A percentile compares a stretch with the other conserved stretches of the same genome.
These are phyloP conservation scores for Poeciliopsis presidionis DNA, from an alignment of 2,797 vertebrate genomes.

Conservation along the genomic window DNA sequence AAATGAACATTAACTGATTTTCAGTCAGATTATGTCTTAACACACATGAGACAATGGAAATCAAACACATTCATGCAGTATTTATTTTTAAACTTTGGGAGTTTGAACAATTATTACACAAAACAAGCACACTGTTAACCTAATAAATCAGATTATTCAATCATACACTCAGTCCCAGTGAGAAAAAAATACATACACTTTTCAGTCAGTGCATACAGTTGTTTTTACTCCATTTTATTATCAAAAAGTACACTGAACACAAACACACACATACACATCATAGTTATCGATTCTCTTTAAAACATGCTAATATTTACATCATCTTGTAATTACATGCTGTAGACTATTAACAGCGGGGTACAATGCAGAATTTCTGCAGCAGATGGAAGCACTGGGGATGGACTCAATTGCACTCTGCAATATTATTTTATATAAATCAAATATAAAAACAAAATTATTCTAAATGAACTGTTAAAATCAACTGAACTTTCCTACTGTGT, in stretches of 20 bases:
- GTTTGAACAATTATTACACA: constrained; percentile 50
- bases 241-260: constrained; percentile 84
- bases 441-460: constrained; percentile 7
- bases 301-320: constrained; percentile 91
- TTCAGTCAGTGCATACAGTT: constrained; percentile 77
- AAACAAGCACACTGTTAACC: constrained; percentile 55
- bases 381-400: constrained; percentile 60
- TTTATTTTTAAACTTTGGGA: constrained; percentile 30
- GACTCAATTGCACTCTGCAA: constrained; percentile 44
- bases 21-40: constrained; percentile 42
- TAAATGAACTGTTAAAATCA: neutral
- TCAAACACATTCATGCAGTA: constrained; percentile 53
- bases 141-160: constrained; percentile 57
- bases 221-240: constrained; percentile 81
- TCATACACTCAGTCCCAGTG: constrained; percentile 67
- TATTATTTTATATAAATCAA: constrained; percentile 22
- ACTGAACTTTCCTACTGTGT: neutral
- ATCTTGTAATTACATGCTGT: constrained; percentile 86
- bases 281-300: constrained; percentile 77
- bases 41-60: constrained; percentile 44
- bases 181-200: constrained; percentile 78
- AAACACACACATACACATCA: constrained; percentile 83
- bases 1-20: constrained; percentile 44
- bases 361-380: constrained; percentile 73
- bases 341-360: constrained; percentile 75